phyloP scores from a whole-genome alignment of 2,797 vertebrate genomes.

The Eupleurogrammus muticus region DNA sequence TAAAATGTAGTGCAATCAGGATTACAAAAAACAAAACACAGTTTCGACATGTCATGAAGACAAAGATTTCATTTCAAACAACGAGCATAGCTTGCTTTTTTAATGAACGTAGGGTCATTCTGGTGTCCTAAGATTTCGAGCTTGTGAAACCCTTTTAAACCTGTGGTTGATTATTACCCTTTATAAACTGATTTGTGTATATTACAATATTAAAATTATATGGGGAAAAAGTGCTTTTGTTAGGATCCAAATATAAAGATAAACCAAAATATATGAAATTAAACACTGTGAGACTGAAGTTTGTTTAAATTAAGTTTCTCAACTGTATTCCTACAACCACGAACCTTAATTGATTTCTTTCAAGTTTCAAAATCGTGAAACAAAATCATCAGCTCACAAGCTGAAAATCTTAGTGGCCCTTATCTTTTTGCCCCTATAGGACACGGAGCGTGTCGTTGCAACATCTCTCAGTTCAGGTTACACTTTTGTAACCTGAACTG shows the following conservation, averaged over 20 bases:
- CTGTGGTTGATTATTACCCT: neutral
- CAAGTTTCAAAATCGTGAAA: neutral
- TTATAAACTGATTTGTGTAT: neutral
- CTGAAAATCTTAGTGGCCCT: neutral
- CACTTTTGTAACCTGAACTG: neutral
- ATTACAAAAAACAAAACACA: neutral
- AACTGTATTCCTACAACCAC: neutral
- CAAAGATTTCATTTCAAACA: neutral
- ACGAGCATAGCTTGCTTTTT: neutral
- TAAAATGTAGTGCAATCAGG: constrained; percentile 21
- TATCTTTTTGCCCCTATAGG: neutral
- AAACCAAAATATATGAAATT: neutral
- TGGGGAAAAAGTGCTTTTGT: neutral
- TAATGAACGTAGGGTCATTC: neutral
- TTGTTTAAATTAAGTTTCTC: neutral
- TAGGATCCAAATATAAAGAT: neutral
- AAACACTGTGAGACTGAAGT: neutral
- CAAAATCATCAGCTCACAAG: neutral
- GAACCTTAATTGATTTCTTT: neutral
- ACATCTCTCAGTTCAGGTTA: neutral
- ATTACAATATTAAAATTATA: too few relatives aligned
- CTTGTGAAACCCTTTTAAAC: neutral
- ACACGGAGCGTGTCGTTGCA: neutral
- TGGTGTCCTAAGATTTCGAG: neutral
- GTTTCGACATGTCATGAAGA: neutral